Percentiles rank a stretch among this genome's conserved stretches.
Conservation (phyloP, 1,140 invertebrate genomes). For the Leucophenga varia region DNA sequence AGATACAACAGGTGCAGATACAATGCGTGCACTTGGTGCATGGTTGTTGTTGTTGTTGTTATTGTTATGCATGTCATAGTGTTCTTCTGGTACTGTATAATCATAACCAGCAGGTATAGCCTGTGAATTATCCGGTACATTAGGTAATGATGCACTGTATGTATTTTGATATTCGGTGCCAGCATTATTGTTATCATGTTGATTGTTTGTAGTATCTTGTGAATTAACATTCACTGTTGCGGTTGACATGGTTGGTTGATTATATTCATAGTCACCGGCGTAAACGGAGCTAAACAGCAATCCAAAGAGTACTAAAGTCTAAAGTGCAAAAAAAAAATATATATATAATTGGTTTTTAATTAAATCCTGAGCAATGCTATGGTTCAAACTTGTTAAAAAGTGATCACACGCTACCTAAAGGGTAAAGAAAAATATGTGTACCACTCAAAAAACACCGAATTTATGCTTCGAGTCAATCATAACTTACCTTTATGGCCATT, state of each 20-base stretch:
- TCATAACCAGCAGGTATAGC: conserved; percentile 36
- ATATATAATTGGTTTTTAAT: too few relatives aligned
- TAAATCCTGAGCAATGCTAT: neutral
- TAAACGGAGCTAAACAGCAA: conserved; percentile 13
- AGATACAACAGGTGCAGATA: too few relatives aligned
- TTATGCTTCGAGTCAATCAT: neutral
- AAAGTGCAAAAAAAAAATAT: conserved; percentile 19
- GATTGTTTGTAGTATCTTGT: conserved; percentile 13
- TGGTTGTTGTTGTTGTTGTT: too few relatives aligned
- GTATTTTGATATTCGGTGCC: conserved; percentile 31
- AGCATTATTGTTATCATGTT: conserved; percentile 13
- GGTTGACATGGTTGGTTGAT: conserved; percentile 8
- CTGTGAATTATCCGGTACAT: conserved; percentile 26
- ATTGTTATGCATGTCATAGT: too few relatives aligned
- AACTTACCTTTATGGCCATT: conserved; percentile 28
- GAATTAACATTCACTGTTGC: conserved; percentile 23
- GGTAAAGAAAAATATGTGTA: too few relatives aligned
- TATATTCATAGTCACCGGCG: conserved; percentile 22
- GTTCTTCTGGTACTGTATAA: conserved; percentile 17
- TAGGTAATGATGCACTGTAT: conserved; percentile 27
- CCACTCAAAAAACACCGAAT: too few relatives aligned
- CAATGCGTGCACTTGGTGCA: too few relatives aligned
- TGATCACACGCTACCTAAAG: too few relatives aligned
- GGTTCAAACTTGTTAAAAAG: too few relatives aligned
- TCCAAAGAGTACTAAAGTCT: conserved; percentile 23